Evolutionary conservation across 2,888 invertebrate species (phyloP), one percentile per base, ranked within the genome.

Genomic region (Callosobruchus maculatus): DNA sequence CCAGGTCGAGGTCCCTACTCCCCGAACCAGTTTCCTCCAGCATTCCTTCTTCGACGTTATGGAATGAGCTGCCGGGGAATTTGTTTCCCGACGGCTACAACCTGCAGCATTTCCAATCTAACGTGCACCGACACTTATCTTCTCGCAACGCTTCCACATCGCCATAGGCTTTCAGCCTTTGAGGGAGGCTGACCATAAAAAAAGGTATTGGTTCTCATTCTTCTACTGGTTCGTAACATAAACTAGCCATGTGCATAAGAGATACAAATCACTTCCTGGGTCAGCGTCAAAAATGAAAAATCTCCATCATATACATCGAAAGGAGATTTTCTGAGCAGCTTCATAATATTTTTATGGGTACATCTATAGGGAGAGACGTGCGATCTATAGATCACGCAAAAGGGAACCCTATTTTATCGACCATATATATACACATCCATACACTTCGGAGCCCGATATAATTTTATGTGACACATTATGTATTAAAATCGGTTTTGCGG

Each of bases 381-480:
- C 49, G 49, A 49, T 49, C 49, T 49, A 49, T 49, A 49, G 13
- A 49, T 49, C 49, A 49, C 18, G 49, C 49, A 18, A 49, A 49
- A 49, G 49, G 49, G 49, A 5, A 13, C 49, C 4, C 49, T 1
- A 49, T 49, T 49, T 49, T 49, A 49, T 49, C 49, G 49, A 49
- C 49, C 49, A 49, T 49, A 49, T 49, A 49, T 49, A 49, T 49
- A 49, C 49, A 49, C 49, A 49, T 49, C 49, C 49, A 49, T 49
- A 49, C 49, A 13, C 49, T 49, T 18, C 49, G 1, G 49, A 5
- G 49, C 49, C 49, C 84, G 85, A 85, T 85, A 84, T 86, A 85
- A 86, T 87, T 86, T 87, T 86, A 87, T 87, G 86, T 86, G 86
- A 86, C 86, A 86, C 85, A 86, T 85, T 86, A 86, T 84, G 85